A percentile compares a stretch with the other conserved stretches of the same genome.
phyloP scores from a whole-genome alignment of 1,140 invertebrate genomes.

The Phthorimaea operculella region DNA sequence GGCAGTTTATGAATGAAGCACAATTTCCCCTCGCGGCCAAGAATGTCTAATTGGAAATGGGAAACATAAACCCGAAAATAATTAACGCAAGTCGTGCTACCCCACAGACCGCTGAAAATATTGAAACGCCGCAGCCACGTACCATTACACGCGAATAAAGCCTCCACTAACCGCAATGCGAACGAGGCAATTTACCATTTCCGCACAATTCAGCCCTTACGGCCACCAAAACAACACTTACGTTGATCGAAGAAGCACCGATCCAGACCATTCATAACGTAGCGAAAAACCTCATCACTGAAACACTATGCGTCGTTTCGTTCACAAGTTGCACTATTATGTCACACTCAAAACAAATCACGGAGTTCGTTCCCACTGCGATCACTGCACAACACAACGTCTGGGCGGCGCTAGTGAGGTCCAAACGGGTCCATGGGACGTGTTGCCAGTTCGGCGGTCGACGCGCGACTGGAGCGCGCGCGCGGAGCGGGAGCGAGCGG shows the following conservation, averaged over 20 bases:
- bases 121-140: conserved; percentile 26
- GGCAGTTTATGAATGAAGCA: conserved; percentile 1
- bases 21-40: neutral
- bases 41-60: conserved; percentile 2
- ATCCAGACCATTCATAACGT: conserved; percentile 66
- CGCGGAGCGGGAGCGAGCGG: conserved; percentile 27
- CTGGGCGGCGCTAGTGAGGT: conserved; percentile 35
- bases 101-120: conserved; percentile 22
- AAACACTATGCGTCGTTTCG: conserved; percentile 49
- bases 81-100: conserved; percentile 13
- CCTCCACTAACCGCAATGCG: conserved; percentile 25
- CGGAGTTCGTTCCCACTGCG: conserved; percentile 42
- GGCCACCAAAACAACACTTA: conserved; percentile 49
- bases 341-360: conserved; percentile 58
- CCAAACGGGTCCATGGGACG: conserved; percentile 17
- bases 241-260: conserved; percentile 66
- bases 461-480: conserved; percentile 60
- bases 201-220: conserved; percentile 22
- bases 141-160: conserved; percentile 27
- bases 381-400: conserved; percentile 52
- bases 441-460: conserved; percentile 52
- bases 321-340: conserved; percentile 43
- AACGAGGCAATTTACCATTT: conserved; percentile 21
- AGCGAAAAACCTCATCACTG: conserved; percentile 55
- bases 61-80: conserved; percentile 16